These are phyloP conservation scores for Xenopus borealis DNA, from an alignment of 2,113 vertebrate genomes.

Conservation along the genomic window DNA sequence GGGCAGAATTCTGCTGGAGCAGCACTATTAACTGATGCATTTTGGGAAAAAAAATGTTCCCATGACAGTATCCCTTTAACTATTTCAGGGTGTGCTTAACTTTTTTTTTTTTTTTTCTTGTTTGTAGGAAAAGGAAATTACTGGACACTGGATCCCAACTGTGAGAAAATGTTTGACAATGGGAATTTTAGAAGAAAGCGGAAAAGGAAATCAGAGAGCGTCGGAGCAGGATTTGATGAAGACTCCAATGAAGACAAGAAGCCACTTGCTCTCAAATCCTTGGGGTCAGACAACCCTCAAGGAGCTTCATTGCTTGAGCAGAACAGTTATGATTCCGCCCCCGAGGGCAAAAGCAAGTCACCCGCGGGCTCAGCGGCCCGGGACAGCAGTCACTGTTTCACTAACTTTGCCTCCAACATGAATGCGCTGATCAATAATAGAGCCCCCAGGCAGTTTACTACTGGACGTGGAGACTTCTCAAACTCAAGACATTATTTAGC, in stretches of 20 bases:
- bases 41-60: too few relatives aligned
- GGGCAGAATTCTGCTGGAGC: too few relatives aligned
- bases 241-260: conserved; percentile 26
- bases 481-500: conserved; percentile 59
- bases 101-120: background rate
- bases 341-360: conserved; percentile 56
- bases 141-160: conserved; percentile 90
- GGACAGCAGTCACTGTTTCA: conserved; percentile 67
- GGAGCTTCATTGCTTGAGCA: conserved; percentile 54
- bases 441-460: conserved; percentile 56
- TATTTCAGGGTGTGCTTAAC: too few relatives aligned
- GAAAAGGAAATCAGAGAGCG: conserved; percentile 63
- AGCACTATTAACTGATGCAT: too few relatives aligned
- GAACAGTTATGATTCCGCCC: conserved; percentile 56
- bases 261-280: conserved; percentile 56
- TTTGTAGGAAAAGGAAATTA: conserved; percentile 84
- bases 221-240: background rate
- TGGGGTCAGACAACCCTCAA: conserved; percentile 59
- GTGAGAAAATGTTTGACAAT: conserved; percentile 92
- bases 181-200: conserved; percentile 87
- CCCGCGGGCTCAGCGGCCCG: conserved; percentile 44
- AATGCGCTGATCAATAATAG: conserved; percentile 56
- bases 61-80: too few relatives aligned
- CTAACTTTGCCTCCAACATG: conserved; percentile 68
- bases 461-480: conserved; percentile 57